Conservation (phyloP, 2,888 invertebrate genomes). For the Mamestra brassicae region DNA sequence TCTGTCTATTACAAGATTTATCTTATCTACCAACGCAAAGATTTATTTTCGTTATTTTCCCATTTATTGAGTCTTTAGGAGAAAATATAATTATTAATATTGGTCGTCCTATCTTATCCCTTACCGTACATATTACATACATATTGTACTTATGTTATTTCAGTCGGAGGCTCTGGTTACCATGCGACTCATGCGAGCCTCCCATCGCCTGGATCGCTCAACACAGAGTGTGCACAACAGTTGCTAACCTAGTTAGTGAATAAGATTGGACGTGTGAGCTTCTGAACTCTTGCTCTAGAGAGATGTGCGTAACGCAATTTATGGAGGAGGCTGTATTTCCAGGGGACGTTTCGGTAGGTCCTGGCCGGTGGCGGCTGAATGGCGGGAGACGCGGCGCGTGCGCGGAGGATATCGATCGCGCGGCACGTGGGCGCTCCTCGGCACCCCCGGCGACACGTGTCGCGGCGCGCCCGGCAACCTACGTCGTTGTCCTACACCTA, state of each 20-base stretch:
- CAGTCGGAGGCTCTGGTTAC: not conserved
- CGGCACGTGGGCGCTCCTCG: constrained; percentile 62
- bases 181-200: not conserved
- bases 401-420: constrained; percentile 64
- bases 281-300: constrained; percentile 4
- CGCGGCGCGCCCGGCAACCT: constrained; percentile 44
- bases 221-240: constrained; percentile 14
- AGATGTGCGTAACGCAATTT: constrained; percentile 15
- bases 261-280: constrained; percentile 3
- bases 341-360: constrained; percentile 40
- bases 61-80: not conserved
- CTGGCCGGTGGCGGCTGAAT: constrained; percentile 61
- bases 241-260: not conserved
- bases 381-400: constrained; percentile 65
- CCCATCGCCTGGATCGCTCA: not conserved
- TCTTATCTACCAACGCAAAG: not conserved
- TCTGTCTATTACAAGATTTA: not conserved
- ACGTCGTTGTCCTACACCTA: constrained; percentile 33
- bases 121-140: not conserved
- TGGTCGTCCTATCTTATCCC: not conserved
- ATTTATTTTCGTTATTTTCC: not conserved
- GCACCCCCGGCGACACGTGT: constrained; percentile 61
- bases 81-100: not conserved
- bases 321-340: constrained; percentile 34
- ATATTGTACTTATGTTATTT: not conserved